These are phyloP conservation scores for Ophiodon elongatus DNA, from an alignment of 2,113 vertebrate genomes.

Conservation along the genomic window DNA sequence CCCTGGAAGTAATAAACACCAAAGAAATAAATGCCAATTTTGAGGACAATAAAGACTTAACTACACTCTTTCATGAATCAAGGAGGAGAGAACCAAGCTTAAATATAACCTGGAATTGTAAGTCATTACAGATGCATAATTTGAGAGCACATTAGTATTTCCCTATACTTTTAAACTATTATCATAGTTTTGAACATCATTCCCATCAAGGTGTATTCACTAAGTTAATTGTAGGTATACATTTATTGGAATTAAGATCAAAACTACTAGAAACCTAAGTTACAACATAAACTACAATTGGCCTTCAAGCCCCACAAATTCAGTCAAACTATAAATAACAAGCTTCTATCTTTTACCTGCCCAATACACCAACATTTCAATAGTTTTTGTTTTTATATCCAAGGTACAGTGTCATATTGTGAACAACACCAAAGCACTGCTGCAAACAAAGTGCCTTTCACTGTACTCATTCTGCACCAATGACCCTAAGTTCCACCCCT, in stretches of 20 bases:
- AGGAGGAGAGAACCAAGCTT: neutral
- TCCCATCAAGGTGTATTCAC: neutral
- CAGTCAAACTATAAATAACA: neutral
- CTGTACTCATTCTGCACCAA: conserved; percentile 10
- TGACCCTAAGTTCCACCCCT: neutral
- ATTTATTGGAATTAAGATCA: neutral
- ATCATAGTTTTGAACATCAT: neutral
- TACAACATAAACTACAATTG: neutral
- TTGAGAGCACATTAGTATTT: neutral
- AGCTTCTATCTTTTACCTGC: neutral
- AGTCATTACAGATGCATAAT: neutral
- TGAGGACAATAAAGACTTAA: neutral
- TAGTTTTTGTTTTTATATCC: neutral
- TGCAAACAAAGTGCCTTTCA: neutral
- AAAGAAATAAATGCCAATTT: conserved; percentile 11
- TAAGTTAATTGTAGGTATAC: neutral
- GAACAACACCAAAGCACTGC: neutral
- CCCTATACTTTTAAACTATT: neutral
- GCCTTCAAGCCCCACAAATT: neutral
- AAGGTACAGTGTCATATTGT: neutral
- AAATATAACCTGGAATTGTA: neutral
- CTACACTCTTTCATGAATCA: neutral
- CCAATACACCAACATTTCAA: neutral
- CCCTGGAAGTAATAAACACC: neutral
- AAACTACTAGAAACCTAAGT: neutral